A percentile compares a stretch with the other conserved stretches of the same genome.
Evolutionary conservation across 1,140 invertebrate genomes (phyloP).

Genomic region (Lepidotrigona ventralis): DNA sequence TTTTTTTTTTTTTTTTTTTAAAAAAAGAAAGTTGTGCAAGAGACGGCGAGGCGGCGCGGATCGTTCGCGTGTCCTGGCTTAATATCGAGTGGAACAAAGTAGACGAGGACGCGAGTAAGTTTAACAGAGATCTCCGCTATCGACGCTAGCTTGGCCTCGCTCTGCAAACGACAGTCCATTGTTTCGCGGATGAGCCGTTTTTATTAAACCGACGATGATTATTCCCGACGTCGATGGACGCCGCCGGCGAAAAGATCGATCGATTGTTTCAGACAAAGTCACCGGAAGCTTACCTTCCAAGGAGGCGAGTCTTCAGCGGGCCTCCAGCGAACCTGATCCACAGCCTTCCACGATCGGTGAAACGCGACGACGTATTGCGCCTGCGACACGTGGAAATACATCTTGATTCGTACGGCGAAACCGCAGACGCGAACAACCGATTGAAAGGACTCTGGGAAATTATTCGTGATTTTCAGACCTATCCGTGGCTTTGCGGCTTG

Average conservation of each 20-base stretch:
- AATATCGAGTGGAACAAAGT: slow-evolving; percentile 40
- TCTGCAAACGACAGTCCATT: slow-evolving; percentile 70
- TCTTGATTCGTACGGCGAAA: background rate
- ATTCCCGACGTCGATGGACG: slow-evolving; percentile 64
- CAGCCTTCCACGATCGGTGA: background rate
- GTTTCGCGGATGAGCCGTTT: slow-evolving; percentile 73
- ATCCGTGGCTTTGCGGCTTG: background rate
- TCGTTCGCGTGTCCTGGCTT: slow-evolving; percentile 18
- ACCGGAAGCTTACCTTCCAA: slow-evolving; percentile 3
- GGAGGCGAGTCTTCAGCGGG: background rate
- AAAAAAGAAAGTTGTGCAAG: background rate
- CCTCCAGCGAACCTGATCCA: background rate
- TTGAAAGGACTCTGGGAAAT: background rate
- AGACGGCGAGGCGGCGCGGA: background rate
- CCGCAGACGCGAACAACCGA: background rate
- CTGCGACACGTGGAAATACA: background rate
- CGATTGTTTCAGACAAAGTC: slow-evolving; percentile 38
- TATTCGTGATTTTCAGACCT: background rate
- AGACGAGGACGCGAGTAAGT: slow-evolving; percentile 1
- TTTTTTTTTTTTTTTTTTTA: too few relatives aligned
- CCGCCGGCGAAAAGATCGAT: slow-evolving; percentile 56
- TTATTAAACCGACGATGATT: slow-evolving; percentile 73
- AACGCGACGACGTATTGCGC: background rate
- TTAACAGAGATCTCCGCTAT: slow-evolving; percentile 8
- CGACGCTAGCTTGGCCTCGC: slow-evolving; percentile 28